These are phyloP conservation scores for Sebastiscus tertius DNA, from an alignment of 2,797 vertebrate genomes.

Conservation along the genomic window DNA sequence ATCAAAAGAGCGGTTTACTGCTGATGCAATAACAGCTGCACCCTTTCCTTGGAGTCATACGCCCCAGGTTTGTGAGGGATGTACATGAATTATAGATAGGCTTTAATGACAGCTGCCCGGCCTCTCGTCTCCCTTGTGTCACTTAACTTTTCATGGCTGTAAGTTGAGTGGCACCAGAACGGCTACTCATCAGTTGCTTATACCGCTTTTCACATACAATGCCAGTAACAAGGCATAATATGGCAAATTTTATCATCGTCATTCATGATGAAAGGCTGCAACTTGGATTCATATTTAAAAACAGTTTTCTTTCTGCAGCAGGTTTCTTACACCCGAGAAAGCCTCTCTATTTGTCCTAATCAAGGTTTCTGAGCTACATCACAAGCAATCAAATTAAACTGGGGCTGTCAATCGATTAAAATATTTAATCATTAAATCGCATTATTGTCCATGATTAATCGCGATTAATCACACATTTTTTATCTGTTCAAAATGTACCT, in stretches of 20 bases:
- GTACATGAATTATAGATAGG: conserved; percentile 61
- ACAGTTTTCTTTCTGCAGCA: neutral
- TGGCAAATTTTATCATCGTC: neutral
- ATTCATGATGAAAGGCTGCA: neutral
- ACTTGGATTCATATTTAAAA: conserved; percentile 1
- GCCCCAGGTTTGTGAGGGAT: conserved; percentile 45
- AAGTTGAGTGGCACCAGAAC: conserved; percentile 44
- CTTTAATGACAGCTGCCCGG: conserved; percentile 65
- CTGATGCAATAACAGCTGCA: conserved; percentile 13
- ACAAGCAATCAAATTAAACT: neutral
- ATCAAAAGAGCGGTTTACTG: neutral
- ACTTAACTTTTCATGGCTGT: conserved; percentile 57
- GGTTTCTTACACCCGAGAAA: neutral
- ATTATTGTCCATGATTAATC: no score
- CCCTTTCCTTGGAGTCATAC: conserved; percentile 19
- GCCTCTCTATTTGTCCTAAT: neutral
- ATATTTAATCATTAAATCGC: no score
- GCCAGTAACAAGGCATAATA: neutral
- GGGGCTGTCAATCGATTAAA: no score
- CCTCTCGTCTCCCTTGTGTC: conserved; percentile 48
- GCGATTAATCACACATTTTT: no score
- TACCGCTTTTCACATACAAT: conserved; percentile 1
- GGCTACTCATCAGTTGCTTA: conserved; percentile 1
- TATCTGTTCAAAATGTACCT: no score
- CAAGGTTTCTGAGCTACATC: neutral